A percentile compares a stretch with the other conserved stretches of the same genome.
Evolutionary conservation across 1,140 invertebrate species (phyloP).

Genomic region (Scaptomyza hsui): DNA sequence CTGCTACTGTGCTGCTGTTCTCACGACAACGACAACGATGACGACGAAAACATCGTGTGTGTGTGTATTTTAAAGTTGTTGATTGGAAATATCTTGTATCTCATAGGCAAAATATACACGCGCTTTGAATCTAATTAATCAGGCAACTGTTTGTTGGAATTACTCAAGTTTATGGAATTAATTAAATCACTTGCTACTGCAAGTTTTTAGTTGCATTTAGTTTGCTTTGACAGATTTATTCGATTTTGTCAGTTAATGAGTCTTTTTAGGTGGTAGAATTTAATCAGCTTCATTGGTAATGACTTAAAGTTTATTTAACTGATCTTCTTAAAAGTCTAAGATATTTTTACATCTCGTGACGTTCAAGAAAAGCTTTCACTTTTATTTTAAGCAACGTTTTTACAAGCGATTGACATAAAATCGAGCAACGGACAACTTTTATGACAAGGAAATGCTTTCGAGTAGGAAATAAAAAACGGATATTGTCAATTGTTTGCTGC

Average conservation of each 20-base stretch:
- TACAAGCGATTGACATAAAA: conserved; percentile 10
- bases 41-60: conserved; percentile 3
- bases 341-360: background rate
- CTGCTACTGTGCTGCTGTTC: background rate
- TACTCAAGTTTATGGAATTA: conserved; percentile 20
- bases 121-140: conserved; percentile 33
- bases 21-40: background rate
- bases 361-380: conserved; percentile 6
- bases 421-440: conserved; percentile 37
- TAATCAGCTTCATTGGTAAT: background rate
- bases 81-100: conserved; percentile 55
- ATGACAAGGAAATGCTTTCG: conserved; percentile 51
- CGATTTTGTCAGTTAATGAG: background rate
- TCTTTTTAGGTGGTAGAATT: background rate
- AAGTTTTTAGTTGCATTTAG: background rate
- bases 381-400: conserved; percentile 34
- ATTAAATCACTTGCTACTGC: conserved; percentile 6
- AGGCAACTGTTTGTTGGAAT: conserved; percentile 8
- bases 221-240: background rate
- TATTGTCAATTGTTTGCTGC: conserved; percentile 41
- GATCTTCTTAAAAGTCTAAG: background rate
- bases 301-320: background rate
- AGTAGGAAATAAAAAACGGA: conserved; percentile 51
- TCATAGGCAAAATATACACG: background rate
- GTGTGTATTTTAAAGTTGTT: conserved; percentile 30